These are phyloP conservation scores for Elmis aenea DNA, from an alignment of 2,888 invertebrate species.

Conservation along the genomic window DNA sequence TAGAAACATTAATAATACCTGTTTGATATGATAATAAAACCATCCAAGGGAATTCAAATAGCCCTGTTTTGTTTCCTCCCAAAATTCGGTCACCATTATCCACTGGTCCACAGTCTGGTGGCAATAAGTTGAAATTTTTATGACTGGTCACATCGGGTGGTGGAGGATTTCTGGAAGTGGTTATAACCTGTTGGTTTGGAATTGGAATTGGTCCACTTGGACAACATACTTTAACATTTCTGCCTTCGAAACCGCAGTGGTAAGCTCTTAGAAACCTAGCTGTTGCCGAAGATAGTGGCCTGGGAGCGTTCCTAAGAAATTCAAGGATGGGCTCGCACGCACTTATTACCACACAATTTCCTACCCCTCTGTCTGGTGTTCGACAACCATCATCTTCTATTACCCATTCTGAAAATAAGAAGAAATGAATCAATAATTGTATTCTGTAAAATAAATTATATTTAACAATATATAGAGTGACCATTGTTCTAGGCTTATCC, in stretches of 20 bases:
- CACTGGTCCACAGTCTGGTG: conserved; percentile 53
- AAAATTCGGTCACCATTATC: conserved; percentile 52
- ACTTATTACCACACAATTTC: conserved; percentile 41
- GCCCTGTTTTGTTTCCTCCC: conserved; percentile 55
- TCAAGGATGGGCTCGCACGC: conserved; percentile 25
- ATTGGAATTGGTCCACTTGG: conserved; percentile 8
- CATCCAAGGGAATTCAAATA: conserved; percentile 74
- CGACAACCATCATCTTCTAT: conserved; percentile 31
- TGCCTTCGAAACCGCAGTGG: conserved; percentile 44
- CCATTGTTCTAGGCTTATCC: no score
- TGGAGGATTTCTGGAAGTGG: conserved; percentile 8
- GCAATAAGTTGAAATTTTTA: conserved; percentile 5
- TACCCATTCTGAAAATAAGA: conserved; percentile 14
- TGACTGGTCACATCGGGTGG: conserved; percentile 1
- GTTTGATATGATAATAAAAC: conserved; percentile 58
- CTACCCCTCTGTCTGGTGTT: conserved; percentile 36
- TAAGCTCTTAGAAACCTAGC: conserved; percentile 20
- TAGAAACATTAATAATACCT: conserved; percentile 13
- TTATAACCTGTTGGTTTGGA: no score
- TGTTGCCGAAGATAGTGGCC: conserved; percentile 13
- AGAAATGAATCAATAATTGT: no score
- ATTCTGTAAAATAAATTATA: no score
- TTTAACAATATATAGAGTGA: no score
- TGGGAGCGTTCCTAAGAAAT: conserved; percentile 16
- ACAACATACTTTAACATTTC: conserved; percentile 53